Conservation (phyloP, 1,140 invertebrate species). For the Pararge aegeria region DNA sequence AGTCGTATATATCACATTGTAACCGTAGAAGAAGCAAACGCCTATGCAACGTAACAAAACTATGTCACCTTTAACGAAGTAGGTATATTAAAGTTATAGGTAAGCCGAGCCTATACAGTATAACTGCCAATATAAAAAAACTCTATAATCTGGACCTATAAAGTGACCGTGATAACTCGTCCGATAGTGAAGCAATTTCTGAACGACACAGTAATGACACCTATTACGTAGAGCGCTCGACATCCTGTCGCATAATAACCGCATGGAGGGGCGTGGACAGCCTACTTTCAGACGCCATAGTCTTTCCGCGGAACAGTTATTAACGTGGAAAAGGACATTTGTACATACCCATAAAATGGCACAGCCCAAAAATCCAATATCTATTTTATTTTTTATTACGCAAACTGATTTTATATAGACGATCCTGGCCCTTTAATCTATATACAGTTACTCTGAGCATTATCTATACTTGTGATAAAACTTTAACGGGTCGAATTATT, state of each 20-base stretch:
- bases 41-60: no score
- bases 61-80: background rate
- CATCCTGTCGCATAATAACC: constrained; percentile 73
- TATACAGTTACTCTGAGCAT: no score
- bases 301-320: constrained; percentile 20
- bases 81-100: background rate
- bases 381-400: no score
- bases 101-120: background rate
- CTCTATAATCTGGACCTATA: constrained; percentile 73
- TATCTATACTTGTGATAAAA: no score
- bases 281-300: constrained; percentile 46
- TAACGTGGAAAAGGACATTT: constrained; percentile 5
- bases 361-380: no score
- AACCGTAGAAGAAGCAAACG: no score
- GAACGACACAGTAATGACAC: constrained; percentile 74
- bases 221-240: constrained; percentile 60
- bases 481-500: no score
- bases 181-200: constrained; percentile 76
- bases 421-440: no score
- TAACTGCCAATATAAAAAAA: constrained; percentile 30
- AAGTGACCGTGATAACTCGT: constrained; percentile 66
- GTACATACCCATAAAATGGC: no score
- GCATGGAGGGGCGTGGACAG: constrained; percentile 47
- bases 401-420: no score
- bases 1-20: no score